Evolutionary conservation across 1,140 invertebrate genomes (phyloP).

Genomic region (Drosophila virilis): DNA sequence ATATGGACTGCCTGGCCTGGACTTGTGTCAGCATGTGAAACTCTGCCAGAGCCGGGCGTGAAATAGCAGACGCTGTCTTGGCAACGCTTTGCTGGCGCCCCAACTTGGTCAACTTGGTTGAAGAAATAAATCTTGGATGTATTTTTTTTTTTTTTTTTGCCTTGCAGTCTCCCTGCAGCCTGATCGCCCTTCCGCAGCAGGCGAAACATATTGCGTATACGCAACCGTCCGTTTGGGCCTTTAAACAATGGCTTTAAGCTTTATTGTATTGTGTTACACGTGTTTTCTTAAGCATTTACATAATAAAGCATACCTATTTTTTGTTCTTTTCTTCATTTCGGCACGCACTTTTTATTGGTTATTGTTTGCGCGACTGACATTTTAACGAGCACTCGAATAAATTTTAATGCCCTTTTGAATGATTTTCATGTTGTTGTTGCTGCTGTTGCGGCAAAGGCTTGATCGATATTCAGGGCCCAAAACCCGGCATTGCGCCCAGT

Average conservation of each 20-base stretch:
- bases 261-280: constrained; percentile 50
- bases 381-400: constrained; percentile 77
- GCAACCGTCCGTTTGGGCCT: constrained; percentile 24
- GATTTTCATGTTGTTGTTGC: constrained; percentile 57
- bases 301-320: constrained; percentile 44
- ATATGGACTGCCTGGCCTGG: constrained; percentile 55
- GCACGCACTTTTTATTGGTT: constrained; percentile 71
- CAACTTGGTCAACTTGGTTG: constrained; percentile 53
- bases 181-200: not conserved
- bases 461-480: constrained; percentile 53
- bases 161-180: constrained; percentile 38
- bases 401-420: constrained; percentile 80
- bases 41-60: constrained; percentile 21
- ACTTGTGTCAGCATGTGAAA: constrained; percentile 34
- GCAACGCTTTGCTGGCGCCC: constrained; percentile 36
- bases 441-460: constrained; percentile 46
- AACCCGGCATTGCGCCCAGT: constrained; percentile 15
- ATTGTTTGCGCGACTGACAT: constrained; percentile 63
- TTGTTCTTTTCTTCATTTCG: constrained; percentile 16
- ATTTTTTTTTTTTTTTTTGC: constrained; percentile 58
- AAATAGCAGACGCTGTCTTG: constrained; percentile 37
- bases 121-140: constrained; percentile 77
- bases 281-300: constrained; percentile 69
- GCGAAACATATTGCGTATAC: constrained; percentile 63
- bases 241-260: constrained; percentile 44